Base-by-base conservation (phyloP, 2,888 invertebrate genomes). In the Parnassius smintheus region DNA sequence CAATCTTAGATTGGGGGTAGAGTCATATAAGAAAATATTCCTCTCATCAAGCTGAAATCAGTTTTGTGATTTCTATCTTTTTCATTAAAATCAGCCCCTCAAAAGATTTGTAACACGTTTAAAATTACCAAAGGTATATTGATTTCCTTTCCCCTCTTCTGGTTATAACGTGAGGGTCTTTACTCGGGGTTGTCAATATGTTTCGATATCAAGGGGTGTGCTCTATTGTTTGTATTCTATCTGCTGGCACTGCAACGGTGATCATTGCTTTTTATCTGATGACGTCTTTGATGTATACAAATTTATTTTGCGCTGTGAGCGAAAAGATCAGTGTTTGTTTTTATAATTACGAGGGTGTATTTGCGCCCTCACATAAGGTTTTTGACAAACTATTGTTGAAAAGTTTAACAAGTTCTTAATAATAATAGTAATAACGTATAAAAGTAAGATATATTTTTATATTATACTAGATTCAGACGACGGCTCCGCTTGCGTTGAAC, bases 91-190 rank as follows among this genome's bases (percentile, higher is more conserved):
- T 52, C 52, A 13, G 9, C 49, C 42, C 46, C 51, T 61, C 57
- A 53, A 55, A 55, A 55, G 13, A 58, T 54, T 82, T 71, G 80
- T 74, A 78, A 84, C 82, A 79, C 78, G 81, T 81, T 85, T 82
- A 82, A 85, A 88, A 82, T 86, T 83, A 83, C 81, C 77, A 80
- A 85, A 85, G 83, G 82, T 73, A 76, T 88, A 90, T 91, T 84
- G 90, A 90, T 88, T 88, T 85, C 79, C 72, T 70, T 63, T 70
- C 77, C 87, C 81, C 79, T 68, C 59, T 64, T 59, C 48, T 60
- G 65, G 62, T 69, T 65, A 66, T 65, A 72, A 75, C 68, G 74
- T 72, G 73, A 75, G 81, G 81, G 80, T 71, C 72, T 70, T 69
- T 70, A 63, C 68, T 65, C 69, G 76, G 78, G 80, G 76, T 66